Evolutionary conservation across 2,888 invertebrate genomes (phyloP).

Genomic region (Bombylius discolor): DNA sequence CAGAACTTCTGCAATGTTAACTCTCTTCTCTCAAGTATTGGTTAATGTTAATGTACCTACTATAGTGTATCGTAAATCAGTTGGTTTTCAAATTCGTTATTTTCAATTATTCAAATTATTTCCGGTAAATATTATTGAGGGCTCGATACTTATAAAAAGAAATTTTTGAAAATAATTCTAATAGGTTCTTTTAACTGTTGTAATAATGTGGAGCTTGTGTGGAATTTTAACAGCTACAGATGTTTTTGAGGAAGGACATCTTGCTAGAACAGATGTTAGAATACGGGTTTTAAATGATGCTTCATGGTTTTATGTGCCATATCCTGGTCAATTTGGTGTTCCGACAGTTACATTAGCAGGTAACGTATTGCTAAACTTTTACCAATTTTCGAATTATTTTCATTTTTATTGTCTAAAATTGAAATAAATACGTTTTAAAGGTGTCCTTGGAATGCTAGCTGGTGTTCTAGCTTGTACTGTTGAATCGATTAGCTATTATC

Average conservation of each 20-base stretch:
- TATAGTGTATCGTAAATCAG: conserved; percentile 42
- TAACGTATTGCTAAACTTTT: conserved; percentile 1
- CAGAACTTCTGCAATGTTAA: conserved; percentile 61
- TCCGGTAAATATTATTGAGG: conserved; percentile 45
- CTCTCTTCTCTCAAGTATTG: conserved; percentile 68
- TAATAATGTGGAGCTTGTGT: conserved; percentile 64
- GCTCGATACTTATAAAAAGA: not conserved
- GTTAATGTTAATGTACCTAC: conserved; percentile 50
- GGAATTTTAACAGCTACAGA: conserved; percentile 52
- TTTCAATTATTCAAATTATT: conserved; percentile 67
- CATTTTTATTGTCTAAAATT: too few species aligned
- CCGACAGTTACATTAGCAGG: conserved; percentile 53
- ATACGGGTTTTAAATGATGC: conserved; percentile 55
- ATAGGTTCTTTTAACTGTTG: conserved; percentile 57
- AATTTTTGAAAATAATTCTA: not conserved
- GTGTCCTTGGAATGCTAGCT: conserved; percentile 63
- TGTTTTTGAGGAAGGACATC: conserved; percentile 50
- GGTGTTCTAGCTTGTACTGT: conserved; percentile 68
- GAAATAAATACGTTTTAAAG: conserved; percentile 25
- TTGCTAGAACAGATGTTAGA: conserved; percentile 61
- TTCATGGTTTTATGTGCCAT: conserved; percentile 68
- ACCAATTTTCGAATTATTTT: not conserved
- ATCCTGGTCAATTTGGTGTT: conserved; percentile 69
- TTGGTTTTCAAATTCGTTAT: conserved; percentile 44
- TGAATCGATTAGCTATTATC: conserved; percentile 79